These are phyloP conservation scores for Muscidifurax raptorellus DNA, from an alignment of 1,140 invertebrate species.

Conservation along the genomic window DNA sequence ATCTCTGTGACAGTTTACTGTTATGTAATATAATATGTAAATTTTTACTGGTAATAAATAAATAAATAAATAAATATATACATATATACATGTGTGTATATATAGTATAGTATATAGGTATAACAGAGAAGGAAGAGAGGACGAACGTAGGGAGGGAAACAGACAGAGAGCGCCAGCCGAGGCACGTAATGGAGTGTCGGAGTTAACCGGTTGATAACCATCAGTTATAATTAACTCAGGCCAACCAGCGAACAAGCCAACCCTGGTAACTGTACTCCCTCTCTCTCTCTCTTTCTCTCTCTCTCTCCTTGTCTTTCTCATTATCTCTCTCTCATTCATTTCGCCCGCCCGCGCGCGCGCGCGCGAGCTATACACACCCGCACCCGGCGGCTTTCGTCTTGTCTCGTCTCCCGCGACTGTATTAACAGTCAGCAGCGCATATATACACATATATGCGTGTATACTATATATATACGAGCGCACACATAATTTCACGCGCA, in stretches of 20 bases:
- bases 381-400: constrained; percentile 30
- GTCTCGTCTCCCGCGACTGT: constrained; percentile 25
- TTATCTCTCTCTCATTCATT: constrained; percentile 34
- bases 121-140: background rate
- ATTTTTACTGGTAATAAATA: too few species aligned
- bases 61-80: too few species aligned
- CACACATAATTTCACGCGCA: constrained; percentile 11
- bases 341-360: too few species aligned
- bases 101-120: background rate
- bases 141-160: constrained; percentile 53
- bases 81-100: too few species aligned
- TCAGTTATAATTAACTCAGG: constrained; percentile 76
- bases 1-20: too few species aligned
- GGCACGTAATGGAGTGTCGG: constrained; percentile 76
- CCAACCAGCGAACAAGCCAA: constrained; percentile 74
- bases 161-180: constrained; percentile 68
- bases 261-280: constrained; percentile 61
- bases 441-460: background rate
- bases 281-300: constrained; percentile 49
- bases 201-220: constrained; percentile 76
- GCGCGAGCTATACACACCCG: background rate
- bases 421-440: background rate
- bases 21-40: too few species aligned
- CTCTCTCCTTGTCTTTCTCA: constrained; percentile 40
- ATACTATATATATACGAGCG: background rate